Evolutionary conservation across 37 sponge, comb jelly and placozoan species (phyloP).

Genomic region (Diacarnus erythraeanus): DNA sequence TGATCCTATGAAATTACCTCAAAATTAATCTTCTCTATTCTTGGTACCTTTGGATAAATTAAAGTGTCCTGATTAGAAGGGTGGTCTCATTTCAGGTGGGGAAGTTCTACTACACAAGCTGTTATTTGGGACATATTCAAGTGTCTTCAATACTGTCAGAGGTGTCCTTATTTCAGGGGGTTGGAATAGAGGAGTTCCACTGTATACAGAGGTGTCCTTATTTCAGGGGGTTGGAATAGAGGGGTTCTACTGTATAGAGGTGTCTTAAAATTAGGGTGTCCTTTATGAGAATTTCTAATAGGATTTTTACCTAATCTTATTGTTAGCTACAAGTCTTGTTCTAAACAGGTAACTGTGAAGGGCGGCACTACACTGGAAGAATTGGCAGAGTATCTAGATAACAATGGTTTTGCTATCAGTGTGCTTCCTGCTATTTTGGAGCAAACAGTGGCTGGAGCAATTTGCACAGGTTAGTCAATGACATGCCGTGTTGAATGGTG

Average conservation of each 20-base stretch:
- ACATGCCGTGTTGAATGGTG: no score
- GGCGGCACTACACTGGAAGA: slow-evolving; percentile 69
- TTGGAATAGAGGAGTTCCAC: no score
- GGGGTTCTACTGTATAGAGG: no score
- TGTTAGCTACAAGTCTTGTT: background rate
- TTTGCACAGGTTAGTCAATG: slow-evolving; percentile 69
- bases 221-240: no score
- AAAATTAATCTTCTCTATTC: background rate
- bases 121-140: no score
- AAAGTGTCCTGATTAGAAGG: no score
- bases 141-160: background rate
- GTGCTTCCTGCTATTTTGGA: slow-evolving; percentile 53
- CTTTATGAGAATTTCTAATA: no score
- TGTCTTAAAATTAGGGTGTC: background rate
- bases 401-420: slow-evolving; percentile 44
- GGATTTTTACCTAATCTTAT: background rate
- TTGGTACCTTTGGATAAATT: no score
- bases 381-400: slow-evolving; percentile 16
- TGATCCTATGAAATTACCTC: background rate
- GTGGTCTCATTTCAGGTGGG: no score
- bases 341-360: slow-evolving; percentile 40
- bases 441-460: slow-evolving; percentile 77
- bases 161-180: no score
- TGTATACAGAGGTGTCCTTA: no score
- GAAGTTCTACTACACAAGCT: no score